Conservation (phyloP, 2,888 invertebrate species). For the Cybosia mesomella region DNA sequence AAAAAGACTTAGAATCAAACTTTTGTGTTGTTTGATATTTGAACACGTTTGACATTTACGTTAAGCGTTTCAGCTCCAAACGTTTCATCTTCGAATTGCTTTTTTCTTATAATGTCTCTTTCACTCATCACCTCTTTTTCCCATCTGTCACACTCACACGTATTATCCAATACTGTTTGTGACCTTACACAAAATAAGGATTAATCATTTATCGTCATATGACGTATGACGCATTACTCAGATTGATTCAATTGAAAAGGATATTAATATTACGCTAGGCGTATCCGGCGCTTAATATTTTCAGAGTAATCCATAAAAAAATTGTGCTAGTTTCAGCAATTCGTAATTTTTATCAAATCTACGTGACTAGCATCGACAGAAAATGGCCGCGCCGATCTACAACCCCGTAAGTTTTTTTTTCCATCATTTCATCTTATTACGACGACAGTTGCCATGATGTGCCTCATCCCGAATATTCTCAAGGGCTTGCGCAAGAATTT, state of each 20-base stretch:
- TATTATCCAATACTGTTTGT: conserved; percentile 20
- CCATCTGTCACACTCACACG: conserved; percentile 19
- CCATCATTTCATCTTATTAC: conserved; percentile 25
- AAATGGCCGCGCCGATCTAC: conserved; percentile 76
- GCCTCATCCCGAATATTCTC: conserved; percentile 54
- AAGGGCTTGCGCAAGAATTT: conserved; percentile 71
- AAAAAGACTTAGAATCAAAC: background rate
- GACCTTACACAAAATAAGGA: conserved; percentile 36
- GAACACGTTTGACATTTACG: conserved; percentile 44
- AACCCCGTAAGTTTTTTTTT: conserved; percentile 74
- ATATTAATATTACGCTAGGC: conserved; percentile 60
- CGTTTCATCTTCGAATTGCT: background rate
- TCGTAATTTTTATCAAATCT: conserved; percentile 31
- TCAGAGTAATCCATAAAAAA: conserved; percentile 54
- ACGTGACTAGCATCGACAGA: conserved; percentile 38
- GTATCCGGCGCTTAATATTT: conserved; percentile 58
- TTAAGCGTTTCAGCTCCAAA: conserved; percentile 15
- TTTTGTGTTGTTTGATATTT: background rate
- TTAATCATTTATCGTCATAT: conserved; percentile 64
- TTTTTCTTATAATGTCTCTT: conserved; percentile 19
- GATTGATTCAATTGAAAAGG: conserved; percentile 61
- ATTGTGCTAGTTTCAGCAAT: conserved; percentile 42
- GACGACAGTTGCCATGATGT: conserved; percentile 40
- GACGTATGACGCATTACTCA: conserved; percentile 74
- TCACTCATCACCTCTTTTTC: background rate